phyloP scores from a whole-genome alignment of 2,113 vertebrate species.

The Catharus bicknelli region DNA sequence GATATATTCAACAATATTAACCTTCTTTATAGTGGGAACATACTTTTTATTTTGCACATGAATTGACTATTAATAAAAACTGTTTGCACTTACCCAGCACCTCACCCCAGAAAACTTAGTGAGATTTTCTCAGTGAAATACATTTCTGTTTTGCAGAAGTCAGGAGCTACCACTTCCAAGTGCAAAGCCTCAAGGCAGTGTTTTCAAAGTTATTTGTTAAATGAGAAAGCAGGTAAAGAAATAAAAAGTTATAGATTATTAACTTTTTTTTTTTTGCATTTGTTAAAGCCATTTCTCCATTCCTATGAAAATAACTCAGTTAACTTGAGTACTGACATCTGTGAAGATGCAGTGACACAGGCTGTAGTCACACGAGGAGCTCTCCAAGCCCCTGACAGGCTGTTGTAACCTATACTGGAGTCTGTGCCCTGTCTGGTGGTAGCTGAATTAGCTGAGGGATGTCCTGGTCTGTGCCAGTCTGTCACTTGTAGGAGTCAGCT shows the following conservation, averaged over 20 bases:
- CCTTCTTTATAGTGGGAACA: constrained; percentile 13
- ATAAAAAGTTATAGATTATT: neutral
- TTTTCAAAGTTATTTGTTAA: neutral
- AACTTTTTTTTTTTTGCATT: neutral
- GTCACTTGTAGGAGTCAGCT: neutral
- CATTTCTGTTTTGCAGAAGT: neutral
- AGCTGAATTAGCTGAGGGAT: neutral
- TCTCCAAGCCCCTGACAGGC: neutral
- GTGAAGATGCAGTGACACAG: neutral
- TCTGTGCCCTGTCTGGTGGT: neutral
- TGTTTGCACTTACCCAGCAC: neutral
- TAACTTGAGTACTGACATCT: neutral
- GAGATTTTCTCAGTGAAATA: neutral
- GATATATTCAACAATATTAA: constrained; percentile 58
- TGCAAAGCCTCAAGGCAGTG: neutral
- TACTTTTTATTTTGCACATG: constrained; percentile 55
- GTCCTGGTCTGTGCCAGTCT: neutral
- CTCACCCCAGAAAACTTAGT: neutral
- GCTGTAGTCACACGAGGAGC: neutral
- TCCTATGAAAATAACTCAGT: neutral
- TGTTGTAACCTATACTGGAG: neutral
- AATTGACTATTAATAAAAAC: constrained; percentile 59
- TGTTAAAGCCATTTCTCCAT: neutral
- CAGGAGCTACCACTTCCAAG: neutral
- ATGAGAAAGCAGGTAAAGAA: neutral